Evolutionary conservation across 2,797 vertebrate genomes (phyloP).

Genomic region (Hyperoplus immaculatus): DNA sequence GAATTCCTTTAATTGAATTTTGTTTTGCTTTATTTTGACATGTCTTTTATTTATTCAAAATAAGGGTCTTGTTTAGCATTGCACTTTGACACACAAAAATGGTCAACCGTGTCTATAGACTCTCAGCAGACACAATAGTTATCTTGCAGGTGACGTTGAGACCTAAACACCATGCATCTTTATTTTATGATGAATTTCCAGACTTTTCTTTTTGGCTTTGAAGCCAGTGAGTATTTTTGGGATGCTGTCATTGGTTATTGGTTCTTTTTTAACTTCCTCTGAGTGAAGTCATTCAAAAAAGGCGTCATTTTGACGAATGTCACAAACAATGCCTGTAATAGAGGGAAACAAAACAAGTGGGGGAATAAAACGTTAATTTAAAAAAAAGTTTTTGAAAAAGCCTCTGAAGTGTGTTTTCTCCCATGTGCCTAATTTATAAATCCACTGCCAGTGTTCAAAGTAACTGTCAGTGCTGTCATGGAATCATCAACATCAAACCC

Average conservation of each 20-base stretch:
- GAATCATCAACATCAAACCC: slow-evolving; percentile 47
- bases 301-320: slow-evolving; percentile 35
- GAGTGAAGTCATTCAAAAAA: slow-evolving; percentile 36
- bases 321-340: slow-evolving; percentile 12
- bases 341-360: slow-evolving; percentile 24
- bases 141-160: slow-evolving; percentile 6
- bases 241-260: slow-evolving; percentile 29
- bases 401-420: slow-evolving; percentile 53
- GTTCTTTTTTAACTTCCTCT: slow-evolving; percentile 6
- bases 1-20: too few species aligned
- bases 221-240: slow-evolving; percentile 28
- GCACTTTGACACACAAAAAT: neutral
- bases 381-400: slow-evolving; percentile 31
- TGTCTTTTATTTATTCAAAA: neutral
- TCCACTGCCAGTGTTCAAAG: slow-evolving; percentile 67
- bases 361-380: slow-evolving; percentile 24
- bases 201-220: slow-evolving; percentile 11
- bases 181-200: slow-evolving; percentile 14
- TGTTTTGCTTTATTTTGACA: too few species aligned
- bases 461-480: slow-evolving; percentile 51
- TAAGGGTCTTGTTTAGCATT: neutral
- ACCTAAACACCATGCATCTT: neutral
- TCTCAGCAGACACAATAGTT: neutral
- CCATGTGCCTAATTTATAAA: slow-evolving; percentile 55
- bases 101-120: neutral